phyloP scores from a whole-genome alignment of 1,140 invertebrate genomes.

The Piezodorus guildinii region DNA sequence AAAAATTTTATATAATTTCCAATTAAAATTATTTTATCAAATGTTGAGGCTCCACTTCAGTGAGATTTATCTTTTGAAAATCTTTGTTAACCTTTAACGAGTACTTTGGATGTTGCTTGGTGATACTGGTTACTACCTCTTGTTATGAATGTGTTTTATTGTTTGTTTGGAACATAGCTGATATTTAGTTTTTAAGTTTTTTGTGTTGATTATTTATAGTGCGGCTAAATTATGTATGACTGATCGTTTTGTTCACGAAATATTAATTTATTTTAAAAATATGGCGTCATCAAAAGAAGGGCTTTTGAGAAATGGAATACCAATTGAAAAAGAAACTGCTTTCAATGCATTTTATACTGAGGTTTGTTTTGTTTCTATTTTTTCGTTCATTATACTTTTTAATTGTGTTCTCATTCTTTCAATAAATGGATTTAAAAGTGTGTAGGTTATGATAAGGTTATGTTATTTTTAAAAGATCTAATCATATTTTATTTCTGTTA shows the following conservation, averaged over 20 bases:
- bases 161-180: too few relatives aligned
- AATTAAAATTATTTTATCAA: too few relatives aligned
- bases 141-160: too few relatives aligned
- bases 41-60: too few relatives aligned
- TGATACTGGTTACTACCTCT: too few relatives aligned
- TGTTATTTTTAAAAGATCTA: neutral
- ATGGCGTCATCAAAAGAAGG: constrained; percentile 18
- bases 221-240: too few relatives aligned
- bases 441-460: neutral
- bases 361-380: constrained; percentile 18
- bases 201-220: too few relatives aligned
- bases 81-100: too few relatives aligned
- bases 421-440: neutral
- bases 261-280: neutral
- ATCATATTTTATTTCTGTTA: neutral
- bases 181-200: too few relatives aligned
- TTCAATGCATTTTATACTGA: constrained; percentile 30
- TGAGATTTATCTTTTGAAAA: too few relatives aligned
- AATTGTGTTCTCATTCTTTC: neutral
- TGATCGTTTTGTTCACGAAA: neutral
- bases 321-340: constrained; percentile 28
- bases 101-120: too few relatives aligned
- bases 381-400: neutral
- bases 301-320: constrained; percentile 10
- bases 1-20: too few relatives aligned